phyloP scores from a whole-genome alignment of 2,888 invertebrate genomes.

The Zaprionus obscuricornis region DNA sequence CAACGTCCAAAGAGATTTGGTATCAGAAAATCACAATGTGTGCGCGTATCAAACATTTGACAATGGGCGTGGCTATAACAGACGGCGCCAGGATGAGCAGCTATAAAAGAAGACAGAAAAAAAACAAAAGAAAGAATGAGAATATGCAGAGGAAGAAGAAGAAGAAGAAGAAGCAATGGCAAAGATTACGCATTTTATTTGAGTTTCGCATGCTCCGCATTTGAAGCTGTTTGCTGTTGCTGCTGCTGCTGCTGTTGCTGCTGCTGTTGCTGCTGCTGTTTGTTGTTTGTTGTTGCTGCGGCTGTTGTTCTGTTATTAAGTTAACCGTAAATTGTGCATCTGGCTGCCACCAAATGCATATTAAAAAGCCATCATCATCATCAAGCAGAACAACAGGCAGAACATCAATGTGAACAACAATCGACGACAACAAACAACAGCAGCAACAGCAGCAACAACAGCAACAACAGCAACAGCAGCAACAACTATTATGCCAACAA shows the following conservation, averaged over 20 bases:
- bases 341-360: conserved; percentile 73
- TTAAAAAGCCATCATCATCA: conserved; percentile 76
- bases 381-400: conserved; percentile 40
- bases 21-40: conserved; percentile 94
- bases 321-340: conserved; percentile 68
- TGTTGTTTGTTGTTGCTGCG: conserved; percentile 7
- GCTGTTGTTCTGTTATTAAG: conserved; percentile 62
- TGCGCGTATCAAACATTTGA: conserved; percentile 91
- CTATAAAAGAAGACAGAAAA: conserved; percentile 85
- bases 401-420: not conserved
- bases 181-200: conserved; percentile 32
- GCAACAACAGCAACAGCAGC: conserved; percentile 16
- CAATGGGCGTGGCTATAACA: conserved; percentile 96
- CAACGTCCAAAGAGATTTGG: conserved; percentile 95
- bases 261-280: not conserved
- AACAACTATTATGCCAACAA: conserved; percentile 45
- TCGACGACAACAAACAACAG: not conserved
- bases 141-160: not conserved
- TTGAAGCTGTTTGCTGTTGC: not conserved
- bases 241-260: not conserved
- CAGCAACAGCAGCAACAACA: conserved; percentile 20
- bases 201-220: conserved; percentile 40
- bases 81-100: conserved; percentile 92
- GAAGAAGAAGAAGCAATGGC: conserved; percentile 2
- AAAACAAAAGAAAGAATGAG: not conserved